Conservation (phyloP, 2,797 vertebrate species). For the Lagorchestes hirsutus region DNA sequence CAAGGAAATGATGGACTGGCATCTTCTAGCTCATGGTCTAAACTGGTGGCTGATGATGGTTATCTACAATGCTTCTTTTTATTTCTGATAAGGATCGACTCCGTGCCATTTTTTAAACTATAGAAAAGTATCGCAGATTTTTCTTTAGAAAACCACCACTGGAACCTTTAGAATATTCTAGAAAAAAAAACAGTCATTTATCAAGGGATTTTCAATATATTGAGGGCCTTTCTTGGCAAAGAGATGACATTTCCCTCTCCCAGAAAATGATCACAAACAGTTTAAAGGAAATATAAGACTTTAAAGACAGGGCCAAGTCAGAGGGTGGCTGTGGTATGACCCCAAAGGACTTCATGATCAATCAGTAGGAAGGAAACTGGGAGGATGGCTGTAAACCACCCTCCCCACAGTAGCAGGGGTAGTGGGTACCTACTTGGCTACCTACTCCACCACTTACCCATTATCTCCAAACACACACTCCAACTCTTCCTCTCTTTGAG, state of each 20-base stretch:
- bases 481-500: not conserved
- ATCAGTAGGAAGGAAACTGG: not conserved
- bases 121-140: not conserved
- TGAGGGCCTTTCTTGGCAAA: not conserved
- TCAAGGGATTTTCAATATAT: not conserved
- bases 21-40: accelerated
- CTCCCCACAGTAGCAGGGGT: not conserved
- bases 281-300: not conserved
- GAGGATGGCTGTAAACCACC: not conserved
- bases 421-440: not conserved
- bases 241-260: not conserved
- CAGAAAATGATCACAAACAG: not conserved
- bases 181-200: not conserved
- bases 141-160: not conserved
- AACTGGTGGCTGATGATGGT: accelerated
- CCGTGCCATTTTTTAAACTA: accelerated
- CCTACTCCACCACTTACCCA: not conserved
- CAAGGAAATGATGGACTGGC: accelerated
- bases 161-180: not conserved
- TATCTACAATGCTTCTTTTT: not conserved
- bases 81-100: accelerated
- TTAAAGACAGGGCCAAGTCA: not conserved
- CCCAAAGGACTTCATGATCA: not conserved
- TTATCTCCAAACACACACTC: not conserved
- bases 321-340: not conserved